Conservation (phyloP, 2,888 invertebrate genomes). For the Leistus spinibarbis region DNA sequence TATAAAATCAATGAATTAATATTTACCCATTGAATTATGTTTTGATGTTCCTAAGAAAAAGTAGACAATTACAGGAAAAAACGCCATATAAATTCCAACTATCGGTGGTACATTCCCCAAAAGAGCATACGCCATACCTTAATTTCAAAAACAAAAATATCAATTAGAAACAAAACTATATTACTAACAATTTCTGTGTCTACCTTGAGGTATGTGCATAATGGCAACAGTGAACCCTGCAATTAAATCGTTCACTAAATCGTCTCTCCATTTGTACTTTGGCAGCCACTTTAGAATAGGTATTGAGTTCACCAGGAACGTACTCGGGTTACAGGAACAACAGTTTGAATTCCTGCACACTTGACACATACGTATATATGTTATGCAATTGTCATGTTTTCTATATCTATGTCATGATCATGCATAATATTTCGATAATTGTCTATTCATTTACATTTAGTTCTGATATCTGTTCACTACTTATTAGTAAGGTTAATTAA, state of each 20-base stretch:
- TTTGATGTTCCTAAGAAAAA: conserved; percentile 55
- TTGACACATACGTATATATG: neutral
- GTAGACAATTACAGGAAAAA: conserved; percentile 60
- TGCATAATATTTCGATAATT: neutral
- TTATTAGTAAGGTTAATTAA: neutral
- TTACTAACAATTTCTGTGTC: conserved; percentile 40
- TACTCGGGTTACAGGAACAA: conserved; percentile 44
- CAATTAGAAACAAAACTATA: neutral
- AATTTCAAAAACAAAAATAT: conserved; percentile 37
- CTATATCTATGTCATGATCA: neutral
- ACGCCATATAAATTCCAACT: conserved; percentile 63
- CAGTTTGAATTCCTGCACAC: conserved; percentile 23
- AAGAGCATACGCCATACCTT: conserved; percentile 65
- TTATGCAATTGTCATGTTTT: conserved; percentile 3
- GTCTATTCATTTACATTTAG: neutral
- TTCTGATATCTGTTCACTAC: neutral
- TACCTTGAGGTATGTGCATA: conserved; percentile 85
- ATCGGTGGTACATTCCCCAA: conserved; percentile 62
- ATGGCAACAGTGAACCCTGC: conserved; percentile 85
- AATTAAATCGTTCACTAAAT: conserved; percentile 73
- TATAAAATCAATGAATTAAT: neutral
- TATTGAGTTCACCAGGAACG: conserved; percentile 48
- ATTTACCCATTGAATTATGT: conserved; percentile 57
- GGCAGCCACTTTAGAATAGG: conserved; percentile 70
- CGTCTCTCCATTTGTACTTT: conserved; percentile 64